Evolutionary conservation across 1,140 invertebrate species (phyloP).

Genomic region (Batillaria attramentaria): DNA sequence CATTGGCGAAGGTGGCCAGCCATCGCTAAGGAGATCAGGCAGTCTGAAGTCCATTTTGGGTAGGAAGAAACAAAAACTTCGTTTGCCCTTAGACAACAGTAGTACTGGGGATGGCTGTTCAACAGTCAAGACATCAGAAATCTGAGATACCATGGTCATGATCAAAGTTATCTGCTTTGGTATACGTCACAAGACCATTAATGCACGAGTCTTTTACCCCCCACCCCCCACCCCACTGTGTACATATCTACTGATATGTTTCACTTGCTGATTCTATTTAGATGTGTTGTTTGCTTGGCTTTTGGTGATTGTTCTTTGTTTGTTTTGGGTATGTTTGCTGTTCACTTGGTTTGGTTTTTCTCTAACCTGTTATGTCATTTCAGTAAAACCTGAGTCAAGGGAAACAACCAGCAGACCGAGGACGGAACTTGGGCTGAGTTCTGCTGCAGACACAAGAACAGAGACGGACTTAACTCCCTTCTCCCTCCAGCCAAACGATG

Average conservation of each 20-base stretch:
- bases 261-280: neutral
- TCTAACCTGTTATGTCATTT: neutral
- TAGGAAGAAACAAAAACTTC: too few relatives aligned
- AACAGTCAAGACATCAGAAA: too few relatives aligned
- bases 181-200: too few relatives aligned
- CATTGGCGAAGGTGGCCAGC: too few relatives aligned
- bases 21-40: too few relatives aligned
- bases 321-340: neutral
- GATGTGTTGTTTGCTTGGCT: neutral
- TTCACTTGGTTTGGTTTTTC: neutral
- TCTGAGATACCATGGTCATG: neutral
- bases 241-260: neutral
- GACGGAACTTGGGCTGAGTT: constrained; percentile 20
- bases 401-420: constrained; percentile 28
- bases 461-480: constrained; percentile 40
- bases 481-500: constrained; percentile 57
- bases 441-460: constrained; percentile 16
- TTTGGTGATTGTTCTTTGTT: neutral
- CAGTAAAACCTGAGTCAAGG: constrained; percentile 39
- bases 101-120: too few relatives aligned
- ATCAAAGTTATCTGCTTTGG: neutral
- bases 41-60: constrained; percentile 24
- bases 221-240: too few relatives aligned
- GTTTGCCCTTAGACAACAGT: too few relatives aligned
- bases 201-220: too few relatives aligned